phyloP scores from a whole-genome alignment of 2,888 invertebrate species.

The Pandemis heparana region DNA sequence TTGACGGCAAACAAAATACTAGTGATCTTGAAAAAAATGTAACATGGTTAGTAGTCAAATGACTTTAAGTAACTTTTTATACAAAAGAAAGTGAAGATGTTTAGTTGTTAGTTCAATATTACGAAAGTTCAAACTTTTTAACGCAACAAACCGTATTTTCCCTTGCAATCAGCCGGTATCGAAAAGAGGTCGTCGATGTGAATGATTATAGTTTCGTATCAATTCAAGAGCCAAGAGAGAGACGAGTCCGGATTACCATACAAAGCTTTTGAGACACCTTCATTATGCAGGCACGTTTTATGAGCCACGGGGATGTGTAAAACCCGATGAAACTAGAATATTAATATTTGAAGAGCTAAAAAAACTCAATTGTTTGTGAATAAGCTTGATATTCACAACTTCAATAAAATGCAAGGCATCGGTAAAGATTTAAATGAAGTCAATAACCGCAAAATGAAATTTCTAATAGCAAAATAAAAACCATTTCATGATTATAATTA shows the following conservation, averaged over 20 bases:
- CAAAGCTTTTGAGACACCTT: conserved; percentile 41
- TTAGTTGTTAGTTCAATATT: too few relatives aligned
- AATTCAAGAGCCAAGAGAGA: conserved; percentile 30
- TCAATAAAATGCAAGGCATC: not conserved
- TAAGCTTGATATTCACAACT: not conserved
- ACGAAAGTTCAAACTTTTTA: not conserved
- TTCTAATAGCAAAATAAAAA: not conserved
- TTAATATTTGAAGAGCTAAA: conserved; percentile 18
- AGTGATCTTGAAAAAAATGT: too few relatives aligned
- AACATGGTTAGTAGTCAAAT: too few relatives aligned
- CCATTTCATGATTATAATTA: not conserved
- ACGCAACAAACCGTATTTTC: conserved; percentile 12
- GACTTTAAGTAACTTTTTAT: too few relatives aligned
- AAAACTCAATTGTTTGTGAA: not conserved
- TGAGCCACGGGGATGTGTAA: conserved; percentile 29
- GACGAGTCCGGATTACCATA: conserved; percentile 39
- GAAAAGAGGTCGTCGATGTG: conserved; percentile 37
- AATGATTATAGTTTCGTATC: conserved; percentile 36
- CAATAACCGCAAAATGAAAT: not conserved
- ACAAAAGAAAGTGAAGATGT: too few relatives aligned
- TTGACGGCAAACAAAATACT: too few relatives aligned
- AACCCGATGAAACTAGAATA: conserved; percentile 22
- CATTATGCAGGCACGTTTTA: conserved; percentile 37
- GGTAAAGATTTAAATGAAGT: not conserved
- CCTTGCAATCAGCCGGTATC: conserved; percentile 9